Percentiles rank a stretch among this genome's conserved stretches.
These are phyloP conservation scores for Chelon labrosus DNA, from an alignment of 2,797 vertebrate species.

Conservation along the genomic window DNA sequence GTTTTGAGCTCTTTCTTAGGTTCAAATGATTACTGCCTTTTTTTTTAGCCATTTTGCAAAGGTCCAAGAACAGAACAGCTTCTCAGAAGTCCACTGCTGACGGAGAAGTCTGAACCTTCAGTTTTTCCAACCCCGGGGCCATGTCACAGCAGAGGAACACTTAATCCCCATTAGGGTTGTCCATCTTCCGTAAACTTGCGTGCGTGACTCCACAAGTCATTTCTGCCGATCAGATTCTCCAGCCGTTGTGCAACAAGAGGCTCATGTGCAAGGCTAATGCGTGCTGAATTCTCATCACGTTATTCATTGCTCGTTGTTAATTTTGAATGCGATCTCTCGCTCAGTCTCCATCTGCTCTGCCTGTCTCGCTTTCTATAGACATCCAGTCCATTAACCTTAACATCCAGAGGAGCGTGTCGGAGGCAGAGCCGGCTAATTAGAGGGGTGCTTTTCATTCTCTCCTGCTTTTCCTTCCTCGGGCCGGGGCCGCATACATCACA, in stretches of 20 bases:
- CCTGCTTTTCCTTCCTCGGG: conserved; percentile 15
- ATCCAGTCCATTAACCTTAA: conserved; percentile 46
- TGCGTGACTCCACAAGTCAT: not conserved
- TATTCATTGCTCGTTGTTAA: conserved; percentile 30
- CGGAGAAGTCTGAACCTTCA: conserved; percentile 45
- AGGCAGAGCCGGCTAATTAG: conserved; percentile 57
- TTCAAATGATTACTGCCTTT: not conserved
- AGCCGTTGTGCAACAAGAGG: not conserved
- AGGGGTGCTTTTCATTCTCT: conserved; percentile 17
- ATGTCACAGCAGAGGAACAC: conserved; percentile 19
- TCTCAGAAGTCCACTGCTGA: conserved; percentile 35
- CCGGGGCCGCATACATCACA: conserved; percentile 41
- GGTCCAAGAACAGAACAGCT: conserved; percentile 5
- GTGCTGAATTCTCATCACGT: not conserved
- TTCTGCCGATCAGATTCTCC: not conserved
- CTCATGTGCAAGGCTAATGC: not conserved
- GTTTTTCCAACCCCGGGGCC: conserved; percentile 28
- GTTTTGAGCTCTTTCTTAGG: too few relatives aligned
- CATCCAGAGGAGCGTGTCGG: conserved; percentile 38
- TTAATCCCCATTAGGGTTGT: conserved; percentile 36
- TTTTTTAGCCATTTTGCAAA: not conserved
- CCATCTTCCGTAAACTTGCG: not conserved
- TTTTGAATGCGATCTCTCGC: conserved; percentile 6
- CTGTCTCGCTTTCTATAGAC: not conserved
- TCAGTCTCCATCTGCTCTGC: not conserved